Base-by-base conservation (phyloP, 2,797 vertebrate genomes). In the Sternotherus odoratus region DNA sequence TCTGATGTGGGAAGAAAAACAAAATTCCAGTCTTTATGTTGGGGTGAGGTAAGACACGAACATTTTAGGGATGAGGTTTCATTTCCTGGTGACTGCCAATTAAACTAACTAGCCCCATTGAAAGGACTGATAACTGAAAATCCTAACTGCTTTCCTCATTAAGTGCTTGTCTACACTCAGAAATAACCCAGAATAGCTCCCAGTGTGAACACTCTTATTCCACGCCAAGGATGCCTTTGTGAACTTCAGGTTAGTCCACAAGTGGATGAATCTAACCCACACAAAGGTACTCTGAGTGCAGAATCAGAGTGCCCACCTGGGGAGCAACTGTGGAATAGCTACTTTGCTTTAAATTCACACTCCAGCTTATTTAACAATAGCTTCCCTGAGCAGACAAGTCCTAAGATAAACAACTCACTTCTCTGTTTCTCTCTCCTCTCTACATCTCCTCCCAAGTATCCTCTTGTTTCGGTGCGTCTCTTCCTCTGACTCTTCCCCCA, bases 31-130 rank as follows among this genome's bases (percentile, higher is more conserved):
- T 0, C 43, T 12, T 15, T 2, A 3, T 6, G 26, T 15, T 30
- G 26, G 36, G 86, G 19, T 78, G 28, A 79, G 43, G 33, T 66
- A 43, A 78, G 49, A 11, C 30, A 56, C 2, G 57, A 43, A 54
- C 33, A 12, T 9, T 23, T 8, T 24, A 46, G 17, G 48, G 39
- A 56, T 39, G n/a, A 16, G 72, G 51, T 49, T 80, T 13, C 26
- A 13, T 17, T 77, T 86, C 19, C 39, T 82, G 56, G 6, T 51
- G 60, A 88, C 56, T 1, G 2, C 9, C 50, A 82, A 53, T 87
- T 43, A 77, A 79, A 86, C 1, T 1, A 2, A 6, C 4, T 9
- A 85, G 33, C 36, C 57, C 48, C 57, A 85, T 0, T 1, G 0
- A 89, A 8, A 50, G 16, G 16, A 24, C 8, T 53, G 51, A 89